Evolutionary conservation across 1,140 invertebrate species (phyloP), one percentile per base, ranked within the genome.

Genomic region (Teleopsis dalmanni): DNA sequence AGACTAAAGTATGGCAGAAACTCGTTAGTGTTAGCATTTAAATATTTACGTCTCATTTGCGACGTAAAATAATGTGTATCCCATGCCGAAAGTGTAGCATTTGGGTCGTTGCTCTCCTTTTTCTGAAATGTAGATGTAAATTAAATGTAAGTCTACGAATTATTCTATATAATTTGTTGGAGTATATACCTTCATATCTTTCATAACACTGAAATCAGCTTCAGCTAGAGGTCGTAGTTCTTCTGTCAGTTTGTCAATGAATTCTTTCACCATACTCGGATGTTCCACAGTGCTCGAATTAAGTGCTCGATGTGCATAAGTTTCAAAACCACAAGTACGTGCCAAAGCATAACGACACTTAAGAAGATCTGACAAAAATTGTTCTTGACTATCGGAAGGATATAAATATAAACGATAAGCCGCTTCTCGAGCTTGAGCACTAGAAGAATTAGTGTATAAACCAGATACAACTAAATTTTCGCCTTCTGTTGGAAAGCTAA

Each of bases 1-100:
- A 98, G 74, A 1, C 93, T 95, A 69, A 98, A 95, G 67, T 95
- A 98, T 0, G 90, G 86, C 31, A 83, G 75, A 60, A 85, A 88
- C 58, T 91, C 86, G 13, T 76, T 76, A 25, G 69, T 65, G 2
- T 79, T 79, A 4, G 81, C 78, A 51, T 85, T 77, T 0, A 90
- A 73, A 60, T 83, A 79, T 36, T 80, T 74, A 8, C 77, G 79
- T 64, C 86, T 88, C 0, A 84, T 81, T 64, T 83, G 81, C 2
- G 80, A 75, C 0, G 80, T 84, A 52, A 84, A 87, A 71, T 91
- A 93, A 0, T 87, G 81, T 0, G 87, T 84, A 70, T 95, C 91
- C 92, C 91, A 95, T 25, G 82, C 79, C 62, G 80, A 80, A 4
- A 88, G 57, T 7, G 63, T 51, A 56, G 78, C 62, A 23, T 56